phyloP scores from a whole-genome alignment of 2,113 vertebrate species.

The Fulmarus glacialis region DNA sequence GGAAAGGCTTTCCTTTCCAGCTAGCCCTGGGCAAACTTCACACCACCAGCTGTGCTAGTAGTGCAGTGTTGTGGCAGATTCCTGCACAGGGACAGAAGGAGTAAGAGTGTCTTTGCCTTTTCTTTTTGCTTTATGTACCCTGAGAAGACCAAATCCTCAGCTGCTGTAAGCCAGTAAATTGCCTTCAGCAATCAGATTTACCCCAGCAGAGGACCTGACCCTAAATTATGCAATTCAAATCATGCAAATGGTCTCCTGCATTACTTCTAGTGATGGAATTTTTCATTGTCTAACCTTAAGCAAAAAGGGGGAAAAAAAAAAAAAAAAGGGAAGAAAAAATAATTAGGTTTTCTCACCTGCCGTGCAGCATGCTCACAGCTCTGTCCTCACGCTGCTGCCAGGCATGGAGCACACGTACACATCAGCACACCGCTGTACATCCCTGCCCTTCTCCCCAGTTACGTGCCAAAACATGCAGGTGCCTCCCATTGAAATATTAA shows the following conservation, averaged over 20 bases:
- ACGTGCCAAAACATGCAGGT: background rate
- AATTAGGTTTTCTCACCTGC: constrained; percentile 14
- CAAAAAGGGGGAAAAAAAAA: background rate
- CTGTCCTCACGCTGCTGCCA: background rate
- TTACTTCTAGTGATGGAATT: background rate
- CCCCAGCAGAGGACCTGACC: background rate
- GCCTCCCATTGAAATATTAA: background rate
- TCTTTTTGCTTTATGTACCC: background rate
- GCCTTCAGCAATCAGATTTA: background rate
- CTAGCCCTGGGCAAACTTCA: background rate
- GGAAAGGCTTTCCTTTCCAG: background rate
- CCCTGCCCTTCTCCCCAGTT: background rate
- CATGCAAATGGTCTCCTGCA: background rate
- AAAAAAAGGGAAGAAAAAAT: background rate
- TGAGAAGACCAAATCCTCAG: background rate
- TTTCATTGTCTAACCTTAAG: background rate
- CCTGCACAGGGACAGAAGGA: background rate
- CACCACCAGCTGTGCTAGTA: background rate
- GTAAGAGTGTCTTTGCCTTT: background rate
- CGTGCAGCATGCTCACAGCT: background rate
- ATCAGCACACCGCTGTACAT: rapidly evolving
- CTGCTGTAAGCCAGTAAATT: background rate
- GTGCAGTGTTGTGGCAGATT: background rate
- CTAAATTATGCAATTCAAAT: constrained; percentile 2
- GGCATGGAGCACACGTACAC: background rate